These are phyloP conservation scores for Tinea trinotella DNA, from an alignment of 2,888 invertebrate genomes.

Conservation along the genomic window DNA sequence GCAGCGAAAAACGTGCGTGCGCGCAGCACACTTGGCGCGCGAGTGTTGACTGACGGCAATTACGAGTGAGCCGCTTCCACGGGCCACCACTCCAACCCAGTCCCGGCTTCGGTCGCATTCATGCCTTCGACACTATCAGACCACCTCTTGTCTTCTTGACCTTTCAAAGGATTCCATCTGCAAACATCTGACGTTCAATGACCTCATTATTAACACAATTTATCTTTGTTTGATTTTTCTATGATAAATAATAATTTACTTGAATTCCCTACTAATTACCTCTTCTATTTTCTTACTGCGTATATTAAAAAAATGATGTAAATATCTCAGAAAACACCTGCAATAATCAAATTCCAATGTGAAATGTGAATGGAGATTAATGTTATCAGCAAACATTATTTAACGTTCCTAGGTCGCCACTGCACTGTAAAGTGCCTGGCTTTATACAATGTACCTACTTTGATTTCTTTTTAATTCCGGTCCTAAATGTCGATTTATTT, in stretches of 20 bases:
- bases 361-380: not conserved
- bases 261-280: too few relatives aligned
- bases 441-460: too few relatives aligned
- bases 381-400: not conserved
- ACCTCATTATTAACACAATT: not conserved
- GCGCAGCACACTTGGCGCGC: slow-evolving; percentile 63
- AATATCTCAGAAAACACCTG: too few relatives aligned
- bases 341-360: not conserved
- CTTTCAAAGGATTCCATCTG: slow-evolving; percentile 40
- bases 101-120: slow-evolving; percentile 39
- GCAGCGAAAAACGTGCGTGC: slow-evolving; percentile 49
- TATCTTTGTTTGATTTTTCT: too few relatives aligned
- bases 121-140: slow-evolving; percentile 11
- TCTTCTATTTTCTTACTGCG: too few relatives aligned
- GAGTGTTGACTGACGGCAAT: slow-evolving; percentile 50
- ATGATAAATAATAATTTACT: too few relatives aligned
- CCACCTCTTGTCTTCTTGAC: slow-evolving; percentile 60
- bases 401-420: not conserved
- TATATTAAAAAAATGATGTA: too few relatives aligned
- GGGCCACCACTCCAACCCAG: slow-evolving; percentile 43
- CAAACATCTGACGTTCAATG: slow-evolving; percentile 14
- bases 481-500: not conserved
- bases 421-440: too few relatives aligned
- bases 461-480: too few relatives aligned
- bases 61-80: not conserved